Evolutionary conservation across 2,113 vertebrate genomes (phyloP), one percentile per base, ranked within the genome.

Genomic region (Geococcyx californianus): DNA sequence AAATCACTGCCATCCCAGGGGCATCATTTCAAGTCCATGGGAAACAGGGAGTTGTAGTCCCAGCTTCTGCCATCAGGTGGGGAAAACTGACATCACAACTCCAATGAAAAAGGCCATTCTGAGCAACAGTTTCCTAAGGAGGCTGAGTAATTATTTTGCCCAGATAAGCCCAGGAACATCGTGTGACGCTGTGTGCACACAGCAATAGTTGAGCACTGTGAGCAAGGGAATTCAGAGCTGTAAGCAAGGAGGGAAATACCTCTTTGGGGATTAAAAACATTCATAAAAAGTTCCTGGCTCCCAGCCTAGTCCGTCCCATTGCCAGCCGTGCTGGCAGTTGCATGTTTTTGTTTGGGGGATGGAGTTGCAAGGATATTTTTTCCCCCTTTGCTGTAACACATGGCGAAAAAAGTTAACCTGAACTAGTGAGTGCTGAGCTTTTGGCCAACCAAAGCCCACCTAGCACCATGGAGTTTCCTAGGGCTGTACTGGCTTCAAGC

Each of bases 151-250:
- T 90, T 94, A 63, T 90, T 89, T 82, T 51, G 5, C 77, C 72
- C 83, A 47, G 77, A 94, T 92, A 94, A 94, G 85, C 70, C n/a
- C 63, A 49, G 83, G 93, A 94, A 96, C 87, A 76, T 52, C 51
- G 73, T 85, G 87, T 72, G 58, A 90, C 92, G 58, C 59, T 69
- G 3, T 67, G 51, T 63, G 49, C 86, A 64, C 76, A 84, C 34
- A 80, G 89, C 83, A 84, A 73, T 38, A 72, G 73, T 66, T 1
- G 2, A 87, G 59, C 33, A 3, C 75, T 91, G 47, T 49, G 84
- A 84, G 91, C 75, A 21, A 91, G 92, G 82, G 86, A 91, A 83
- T 95, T 94, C 88, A 90, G 78, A 94, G 70, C 91, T 94, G 88
- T 95, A 91, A 96, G 77, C 90, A 87, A 79, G 47, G 60, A 89